These are phyloP conservation scores for Eulemur albifrons DNA, from an alignment of 2,797 vertebrate genomes.

Conservation along the genomic window DNA sequence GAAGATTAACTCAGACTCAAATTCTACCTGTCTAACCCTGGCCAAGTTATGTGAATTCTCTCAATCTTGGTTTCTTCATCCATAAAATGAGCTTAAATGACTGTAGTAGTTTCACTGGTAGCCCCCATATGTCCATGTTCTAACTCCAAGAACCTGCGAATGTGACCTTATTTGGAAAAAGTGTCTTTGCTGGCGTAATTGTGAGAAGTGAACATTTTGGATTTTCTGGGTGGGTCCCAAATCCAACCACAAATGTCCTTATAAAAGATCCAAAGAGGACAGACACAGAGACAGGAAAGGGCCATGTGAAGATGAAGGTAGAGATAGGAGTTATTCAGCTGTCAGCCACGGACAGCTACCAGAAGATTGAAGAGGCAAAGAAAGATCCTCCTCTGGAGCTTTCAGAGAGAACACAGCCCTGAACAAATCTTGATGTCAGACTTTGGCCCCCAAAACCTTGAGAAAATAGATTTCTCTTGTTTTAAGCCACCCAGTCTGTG, in stretches of 20 bases:
- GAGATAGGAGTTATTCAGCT: background rate
- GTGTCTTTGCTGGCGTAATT: background rate
- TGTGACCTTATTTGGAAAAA: background rate
- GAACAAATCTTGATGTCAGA: background rate
- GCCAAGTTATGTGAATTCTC: background rate
- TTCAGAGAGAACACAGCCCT: background rate
- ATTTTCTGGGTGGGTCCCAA: background rate
- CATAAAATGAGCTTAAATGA: background rate
- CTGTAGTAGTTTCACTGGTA: background rate
- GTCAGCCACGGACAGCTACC: background rate
- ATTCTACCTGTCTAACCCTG: background rate
- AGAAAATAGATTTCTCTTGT: background rate
- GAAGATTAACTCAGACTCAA: constrained; percentile 4
- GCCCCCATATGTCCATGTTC: background rate
- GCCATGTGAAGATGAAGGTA: background rate
- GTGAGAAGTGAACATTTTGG: background rate
- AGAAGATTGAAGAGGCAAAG: background rate
- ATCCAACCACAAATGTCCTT: background rate
- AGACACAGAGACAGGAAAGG: background rate
- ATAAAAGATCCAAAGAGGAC: background rate
- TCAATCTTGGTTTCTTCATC: background rate
- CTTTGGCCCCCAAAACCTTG: background rate
- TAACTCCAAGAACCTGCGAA: background rate
- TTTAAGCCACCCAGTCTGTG: background rate
- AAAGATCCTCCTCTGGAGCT: background rate